Conservation (phyloP, 2,888 invertebrate genomes). For the Dendrolimus pini region DNA sequence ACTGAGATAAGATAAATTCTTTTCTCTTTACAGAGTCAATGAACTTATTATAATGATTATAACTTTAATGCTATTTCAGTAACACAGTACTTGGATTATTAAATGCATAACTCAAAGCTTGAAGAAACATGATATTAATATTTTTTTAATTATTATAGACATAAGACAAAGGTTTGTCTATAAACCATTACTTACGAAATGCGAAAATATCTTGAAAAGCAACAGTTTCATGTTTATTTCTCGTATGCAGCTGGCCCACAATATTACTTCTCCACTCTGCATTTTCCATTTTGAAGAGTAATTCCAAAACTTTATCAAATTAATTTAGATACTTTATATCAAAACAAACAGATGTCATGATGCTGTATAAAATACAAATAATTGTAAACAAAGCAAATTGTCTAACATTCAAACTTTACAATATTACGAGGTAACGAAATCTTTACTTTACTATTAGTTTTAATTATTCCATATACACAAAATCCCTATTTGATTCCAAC, state of each 20-base stretch:
- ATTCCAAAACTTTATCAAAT: slow-evolving; percentile 25
- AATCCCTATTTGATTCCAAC: not conserved
- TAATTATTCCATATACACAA: not conserved
- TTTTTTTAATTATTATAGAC: not conserved
- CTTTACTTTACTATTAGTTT: no score
- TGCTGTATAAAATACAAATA: slow-evolving; percentile 13
- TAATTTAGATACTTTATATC: slow-evolving; percentile 33
- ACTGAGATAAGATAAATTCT: no score
- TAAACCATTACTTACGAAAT: slow-evolving; percentile 82
- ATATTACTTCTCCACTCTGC: slow-evolving; percentile 83
- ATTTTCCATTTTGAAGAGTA: slow-evolving; percentile 54
- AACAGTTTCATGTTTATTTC: slow-evolving; percentile 85
- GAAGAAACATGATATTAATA: no score
- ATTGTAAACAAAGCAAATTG: not conserved
- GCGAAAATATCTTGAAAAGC: slow-evolving; percentile 88
- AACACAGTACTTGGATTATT: no score
- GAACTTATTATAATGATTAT: no score
- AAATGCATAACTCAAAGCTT: no score
- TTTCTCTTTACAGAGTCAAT: no score
- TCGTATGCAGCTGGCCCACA: slow-evolving; percentile 81
- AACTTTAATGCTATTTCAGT: no score
- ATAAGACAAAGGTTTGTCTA: slow-evolving; percentile 25
- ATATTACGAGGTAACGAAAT: no score
- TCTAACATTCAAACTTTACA: no score
- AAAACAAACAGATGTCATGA: slow-evolving; percentile 65